Evolutionary conservation across 1,140 invertebrate genomes (phyloP), one percentile per base, ranked within the genome.

Genomic region (Euura lappo): DNA sequence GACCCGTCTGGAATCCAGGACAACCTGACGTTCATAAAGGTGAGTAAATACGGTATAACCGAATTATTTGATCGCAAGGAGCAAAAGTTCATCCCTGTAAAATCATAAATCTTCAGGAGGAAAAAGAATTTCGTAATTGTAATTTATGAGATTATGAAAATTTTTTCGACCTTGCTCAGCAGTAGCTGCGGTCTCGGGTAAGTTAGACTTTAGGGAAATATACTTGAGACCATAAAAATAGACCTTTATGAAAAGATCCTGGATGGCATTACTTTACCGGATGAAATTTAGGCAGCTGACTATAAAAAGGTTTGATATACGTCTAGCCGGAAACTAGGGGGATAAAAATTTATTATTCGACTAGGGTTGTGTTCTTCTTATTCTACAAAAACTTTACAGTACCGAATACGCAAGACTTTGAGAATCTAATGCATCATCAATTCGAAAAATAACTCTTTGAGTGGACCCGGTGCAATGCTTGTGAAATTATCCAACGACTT

Each of bases 1-100:
- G 68, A 72, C 44, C 45, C 44, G 66, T 3, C 71, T 44, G 51
- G 64, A 72, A 70, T 72, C 51, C 83, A 93, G 91, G 90, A 92
- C 80, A 93, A 93, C 79, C 89, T 91, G 83, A 93, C 91, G 44
- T 91, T 92, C 78, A 91, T 92, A 79, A 93, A 93, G 90, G 92
- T 93, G 85, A 88, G 89, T 79, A 60, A 51, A 65, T 45, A n/a
- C n/a, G 11, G 8, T 44, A 44, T 11, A 45, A 51, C 60, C 47
- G 11, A 2, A 11, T 71, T 71, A 68, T 28, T 28, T 28, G 28
- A 28, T 28, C 28, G 28, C 1, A 28, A 28, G 28, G 28, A 28
- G 28, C 28, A 28, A 28, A 28, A 28, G 28, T 28, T 28, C 28
- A 28, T 28, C 28, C 28, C 0, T 28, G 1, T 28, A 28, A 28